Base-by-base conservation (phyloP, 2,113 vertebrate genomes). In the Anoplopoma fimbria region DNA sequence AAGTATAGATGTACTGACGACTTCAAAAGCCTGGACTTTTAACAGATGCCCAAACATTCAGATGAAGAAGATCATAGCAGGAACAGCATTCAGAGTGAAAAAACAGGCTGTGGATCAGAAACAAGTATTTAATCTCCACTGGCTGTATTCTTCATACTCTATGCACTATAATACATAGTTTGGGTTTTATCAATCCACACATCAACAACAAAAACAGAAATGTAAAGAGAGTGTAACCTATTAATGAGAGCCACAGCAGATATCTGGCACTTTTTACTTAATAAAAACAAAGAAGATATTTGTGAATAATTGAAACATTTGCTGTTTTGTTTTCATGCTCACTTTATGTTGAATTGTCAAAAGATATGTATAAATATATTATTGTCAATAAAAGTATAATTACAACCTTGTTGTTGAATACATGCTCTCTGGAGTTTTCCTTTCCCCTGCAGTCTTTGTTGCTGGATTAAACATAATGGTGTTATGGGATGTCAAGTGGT, bases 11-110 rank as follows among this genome's bases (percentile, higher is more conserved):
- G 97, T 87, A 97, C 95, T 4, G 6, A 89, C 0, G 65, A 96
- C 93, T 95, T 97, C 93, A 97, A 98, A 93, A 96, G 91, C 85
- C 89, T 97, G 27, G 94, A 96, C 93, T 96, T 96, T 91, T 97
- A 91, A 93, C 25, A 9, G 60, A 76, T 9, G 13, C 13, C 36
- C 27, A 67, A 13, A 61, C 34, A 21, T n/a, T 55, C 21, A 69
- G 38, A 70, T 17, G 5, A 72, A 70, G 65, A 75, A 55, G 36
- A 47, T 29, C 51, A 61, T 15, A 63, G 33, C 29, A 58, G 79
- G 53, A 68, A 55, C 51, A 73, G 6, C 38, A 75, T 70, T 69
- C 45, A 25, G 38, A 77, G 68, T 9, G 67, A 79, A 65, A 62
- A 53, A 86, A 85, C 23, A 49, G 68, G 51, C 63, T 29, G 45